phyloP scores from a whole-genome alignment of 2,113 vertebrate genomes.

The Bos indicus region DNA sequence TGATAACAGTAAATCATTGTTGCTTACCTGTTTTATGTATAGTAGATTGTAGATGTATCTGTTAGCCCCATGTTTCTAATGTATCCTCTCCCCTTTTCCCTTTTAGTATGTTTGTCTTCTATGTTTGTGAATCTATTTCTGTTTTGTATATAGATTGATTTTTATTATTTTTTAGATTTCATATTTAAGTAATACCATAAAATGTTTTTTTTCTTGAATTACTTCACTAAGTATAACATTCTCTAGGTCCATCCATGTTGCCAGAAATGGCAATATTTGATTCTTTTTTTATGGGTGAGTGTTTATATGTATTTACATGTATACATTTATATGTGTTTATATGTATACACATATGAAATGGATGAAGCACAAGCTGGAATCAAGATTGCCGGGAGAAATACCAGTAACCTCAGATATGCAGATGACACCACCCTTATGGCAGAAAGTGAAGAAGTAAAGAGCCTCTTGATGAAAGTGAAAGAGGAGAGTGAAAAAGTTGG shows the following conservation, averaged over 20 bases:
- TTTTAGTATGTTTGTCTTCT: neutral
- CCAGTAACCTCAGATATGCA: neutral
- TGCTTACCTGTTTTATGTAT: neutral
- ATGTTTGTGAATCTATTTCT: neutral
- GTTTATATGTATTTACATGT: neutral
- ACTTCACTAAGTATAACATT: neutral
- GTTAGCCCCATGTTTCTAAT: neutral
- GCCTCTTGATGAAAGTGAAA: neutral
- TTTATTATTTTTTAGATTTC: neutral
- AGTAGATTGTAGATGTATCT: neutral
- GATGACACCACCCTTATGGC: neutral
- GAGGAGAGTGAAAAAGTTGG: neutral
- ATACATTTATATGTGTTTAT: neutral
- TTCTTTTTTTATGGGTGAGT: neutral
- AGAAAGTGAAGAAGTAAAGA: neutral
- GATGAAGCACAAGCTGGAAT: neutral
- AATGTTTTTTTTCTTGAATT: neutral
- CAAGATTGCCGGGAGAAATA: neutral
- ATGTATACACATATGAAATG: neutral
- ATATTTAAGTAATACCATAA: neutral
- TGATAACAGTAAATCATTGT: neutral
- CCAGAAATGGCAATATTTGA: neutral
- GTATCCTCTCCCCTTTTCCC: neutral
- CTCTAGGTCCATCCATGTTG: neutral
- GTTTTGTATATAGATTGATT: neutral